Base-by-base conservation (phyloP, 2,888 invertebrate genomes). In the Thecocarcelia acutangulata region DNA sequence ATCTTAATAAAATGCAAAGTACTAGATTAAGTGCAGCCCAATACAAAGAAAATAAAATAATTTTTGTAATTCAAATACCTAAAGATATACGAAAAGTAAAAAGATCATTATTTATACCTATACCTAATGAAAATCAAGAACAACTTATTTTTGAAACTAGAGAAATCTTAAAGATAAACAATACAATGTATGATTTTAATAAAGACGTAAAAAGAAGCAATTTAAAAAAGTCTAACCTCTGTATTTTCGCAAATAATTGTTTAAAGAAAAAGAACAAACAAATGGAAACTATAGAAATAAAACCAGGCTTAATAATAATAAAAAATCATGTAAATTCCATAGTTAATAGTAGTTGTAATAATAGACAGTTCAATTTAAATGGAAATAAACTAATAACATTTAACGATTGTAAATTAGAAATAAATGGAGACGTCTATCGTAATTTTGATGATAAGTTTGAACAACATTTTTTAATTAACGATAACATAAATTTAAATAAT, bases 341-440 rank as follows among this genome's bases (percentile, higher is more conserved):
- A 21, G 59, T 21, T 42, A 59, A 59, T 42, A 59, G 59, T 21
- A 59, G 42, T 42, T 59, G 59, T 58, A 58, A 58, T 40, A 58
- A 58, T 19, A 58, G 40, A 37, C 17, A 58, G 40, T 40, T 58
- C 12, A 40, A 58, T 58, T 13, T 66, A 37, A 66, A 37, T 9
- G 52, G 40, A 52, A 66, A 66, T 52, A 37, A 66, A 40, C n/a
- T 50, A 4, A 37, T 66, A 46, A 66, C 33, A 48, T 48, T 64
- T 46, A 46, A 63, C 13, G 48, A 64, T 48, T 64, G 64, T 64
- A 64, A 50, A 64, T 17, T 64, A 64, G 13, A 64, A 64, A 64
- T 64, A 64, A 64, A 59, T 19, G 42, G 58, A 59, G 58, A 59
- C 17, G 4, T 59, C 9, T 59, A 40, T 59, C 40, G 13, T 59